Percentiles rank a stretch among this genome's conserved stretches.
These are phyloP conservation scores for Microctenopoma stevenorrisi DNA, from an alignment of 2,797 vertebrate genomes.

Conservation along the genomic window DNA sequence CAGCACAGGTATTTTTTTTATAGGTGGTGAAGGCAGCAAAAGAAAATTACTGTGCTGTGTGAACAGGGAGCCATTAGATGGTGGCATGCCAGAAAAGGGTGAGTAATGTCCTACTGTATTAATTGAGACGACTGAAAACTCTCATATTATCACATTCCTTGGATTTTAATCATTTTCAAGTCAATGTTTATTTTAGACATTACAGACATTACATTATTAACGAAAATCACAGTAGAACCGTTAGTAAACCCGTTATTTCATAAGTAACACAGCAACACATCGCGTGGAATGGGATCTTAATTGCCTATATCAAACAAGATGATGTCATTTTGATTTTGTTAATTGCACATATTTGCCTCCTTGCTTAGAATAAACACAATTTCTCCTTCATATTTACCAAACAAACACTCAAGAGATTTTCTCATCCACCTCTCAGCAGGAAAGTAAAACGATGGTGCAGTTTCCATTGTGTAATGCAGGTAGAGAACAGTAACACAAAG, in stretches of 20 bases:
- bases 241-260: no score
- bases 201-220: neutral
- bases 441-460: neutral
- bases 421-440: no score
- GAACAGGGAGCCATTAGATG: slow-evolving; percentile 18
- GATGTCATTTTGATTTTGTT: no score
- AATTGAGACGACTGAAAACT: slow-evolving; percentile 1
- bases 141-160: neutral
- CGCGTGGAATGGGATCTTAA: no score
- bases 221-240: no score
- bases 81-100: neutral
- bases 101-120: neutral
- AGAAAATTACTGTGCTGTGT: slow-evolving; percentile 20
- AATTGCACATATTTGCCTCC: no score
- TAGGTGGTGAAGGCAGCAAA: slow-evolving; percentile 6
- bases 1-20: slow-evolving; percentile 19
- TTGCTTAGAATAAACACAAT: neutral
- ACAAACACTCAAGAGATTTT: neutral
- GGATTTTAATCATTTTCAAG: neutral
- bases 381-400: neutral
- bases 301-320: no score
- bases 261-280: no score
- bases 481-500: slow-evolving; percentile 10
- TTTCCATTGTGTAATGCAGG: slow-evolving; percentile 8
- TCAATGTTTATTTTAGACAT: neutral